Percentiles rank a stretch among this genome's conserved stretches.
Conservation (phyloP, 2,113 vertebrate genomes). For the Oxygymnocypris stewartii region DNA sequence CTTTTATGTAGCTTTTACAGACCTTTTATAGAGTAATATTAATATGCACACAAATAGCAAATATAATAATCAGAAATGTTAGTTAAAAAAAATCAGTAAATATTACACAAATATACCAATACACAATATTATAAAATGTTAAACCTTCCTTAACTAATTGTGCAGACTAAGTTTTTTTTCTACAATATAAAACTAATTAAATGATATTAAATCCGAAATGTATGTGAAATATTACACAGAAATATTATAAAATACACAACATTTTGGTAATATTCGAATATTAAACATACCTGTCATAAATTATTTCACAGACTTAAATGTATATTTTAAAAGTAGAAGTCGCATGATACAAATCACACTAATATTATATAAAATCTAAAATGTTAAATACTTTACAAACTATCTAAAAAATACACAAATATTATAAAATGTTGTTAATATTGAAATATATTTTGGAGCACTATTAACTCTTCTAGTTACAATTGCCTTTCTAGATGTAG, state of each 20-base stretch:
- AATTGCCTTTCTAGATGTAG: neutral
- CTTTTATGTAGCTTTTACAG: neutral
- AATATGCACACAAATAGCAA: neutral
- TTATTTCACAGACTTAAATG: neutral
- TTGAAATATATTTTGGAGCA: neutral
- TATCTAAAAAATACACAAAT: neutral
- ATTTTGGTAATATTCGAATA: neutral
- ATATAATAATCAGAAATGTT: no score
- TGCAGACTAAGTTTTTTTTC: no score
- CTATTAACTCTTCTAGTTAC: no score
- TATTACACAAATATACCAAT: no score
- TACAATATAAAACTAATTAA: neutral
- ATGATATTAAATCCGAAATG: neutral
- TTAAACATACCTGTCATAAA: neutral
- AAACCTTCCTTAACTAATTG: no score
- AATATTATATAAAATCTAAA: neutral
- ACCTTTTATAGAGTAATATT: neutral
- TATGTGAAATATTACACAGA: neutral
- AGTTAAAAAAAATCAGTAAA: no score
- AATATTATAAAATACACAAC: neutral
- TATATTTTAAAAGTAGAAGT: neutral
- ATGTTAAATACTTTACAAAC: neutral
- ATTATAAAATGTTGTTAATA: neutral
- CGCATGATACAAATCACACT: neutral
- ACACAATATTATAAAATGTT: no score